Conservation (phyloP, 2,113 vertebrate species). For the Ammospiza nelsoni region DNA sequence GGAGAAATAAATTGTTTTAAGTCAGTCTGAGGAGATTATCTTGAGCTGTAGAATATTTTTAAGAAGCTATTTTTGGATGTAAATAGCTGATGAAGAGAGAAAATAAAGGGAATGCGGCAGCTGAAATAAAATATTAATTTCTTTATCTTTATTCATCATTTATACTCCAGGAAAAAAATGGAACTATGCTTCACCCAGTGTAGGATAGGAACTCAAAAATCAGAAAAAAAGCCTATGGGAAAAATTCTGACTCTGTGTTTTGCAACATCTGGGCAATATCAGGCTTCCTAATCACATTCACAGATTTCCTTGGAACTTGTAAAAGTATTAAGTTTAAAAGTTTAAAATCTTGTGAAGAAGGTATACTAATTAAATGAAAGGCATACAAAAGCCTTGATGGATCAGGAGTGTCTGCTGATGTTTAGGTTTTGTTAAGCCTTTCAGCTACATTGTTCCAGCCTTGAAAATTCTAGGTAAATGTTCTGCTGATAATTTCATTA, state of each 20-base stretch:
- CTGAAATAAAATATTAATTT: background rate
- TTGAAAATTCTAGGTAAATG: background rate
- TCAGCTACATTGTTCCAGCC: background rate
- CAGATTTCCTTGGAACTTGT: background rate
- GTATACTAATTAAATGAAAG: background rate
- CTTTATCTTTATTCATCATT: background rate
- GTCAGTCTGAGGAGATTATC: background rate
- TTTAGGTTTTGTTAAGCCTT: background rate
- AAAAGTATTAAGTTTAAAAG: background rate
- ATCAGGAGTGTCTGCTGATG: background rate
- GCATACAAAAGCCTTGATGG: background rate
- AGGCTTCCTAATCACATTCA: background rate
- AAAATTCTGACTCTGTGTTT: background rate
- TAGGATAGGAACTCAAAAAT: background rate
- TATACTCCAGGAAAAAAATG: background rate
- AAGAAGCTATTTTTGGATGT: background rate
- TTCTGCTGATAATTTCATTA: background rate
- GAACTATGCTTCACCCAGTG: background rate
- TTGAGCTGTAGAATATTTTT: background rate
- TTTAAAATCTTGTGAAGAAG: background rate
- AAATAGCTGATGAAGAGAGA: background rate
- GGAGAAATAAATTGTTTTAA: background rate
- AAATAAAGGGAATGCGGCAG: background rate
- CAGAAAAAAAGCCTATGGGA: background rate
- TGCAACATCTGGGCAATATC: background rate